Evolutionary conservation across 2,797 vertebrate species (phyloP).

Genomic region (Gastrophryne carolinensis): DNA sequence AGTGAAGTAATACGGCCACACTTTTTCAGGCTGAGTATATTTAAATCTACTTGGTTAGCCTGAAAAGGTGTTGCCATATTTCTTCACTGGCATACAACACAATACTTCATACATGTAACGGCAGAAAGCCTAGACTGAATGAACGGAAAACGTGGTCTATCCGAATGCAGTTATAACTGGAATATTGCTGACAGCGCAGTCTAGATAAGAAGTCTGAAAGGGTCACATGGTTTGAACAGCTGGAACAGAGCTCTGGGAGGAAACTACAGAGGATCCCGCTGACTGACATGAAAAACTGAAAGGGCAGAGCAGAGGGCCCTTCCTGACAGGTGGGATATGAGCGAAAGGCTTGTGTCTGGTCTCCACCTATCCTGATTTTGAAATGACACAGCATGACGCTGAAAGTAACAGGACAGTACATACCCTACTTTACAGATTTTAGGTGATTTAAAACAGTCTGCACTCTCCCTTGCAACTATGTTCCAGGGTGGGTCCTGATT

Average conservation of each 20-base stretch:
- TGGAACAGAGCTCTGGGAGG: constrained; percentile 15
- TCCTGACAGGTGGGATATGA: constrained; percentile 26
- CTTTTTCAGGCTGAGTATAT: too few relatives aligned
- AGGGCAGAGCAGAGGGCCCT: constrained; percentile 8
- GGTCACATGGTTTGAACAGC: constrained; percentile 24
- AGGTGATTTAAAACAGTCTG: too few relatives aligned
- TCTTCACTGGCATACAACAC: too few relatives aligned
- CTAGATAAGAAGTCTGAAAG: neutral
- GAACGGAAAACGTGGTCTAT: neutral
- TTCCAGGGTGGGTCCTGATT: too few relatives aligned
- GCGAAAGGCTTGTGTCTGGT: constrained; percentile 8
- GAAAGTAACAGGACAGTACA: too few relatives aligned
- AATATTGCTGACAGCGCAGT: constrained; percentile 27
- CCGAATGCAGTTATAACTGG: constrained; percentile 18
- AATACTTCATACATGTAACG: neutral
- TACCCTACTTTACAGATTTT: too few relatives aligned
- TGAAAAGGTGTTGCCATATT: too few relatives aligned
- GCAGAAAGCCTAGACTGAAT: neutral
- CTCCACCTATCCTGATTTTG: constrained; percentile 30
- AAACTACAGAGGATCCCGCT: constrained; percentile 19
- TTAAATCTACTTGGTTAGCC: too few relatives aligned
- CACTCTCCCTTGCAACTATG: too few relatives aligned
- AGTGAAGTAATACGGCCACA: too few relatives aligned
- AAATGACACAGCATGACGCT: neutral
- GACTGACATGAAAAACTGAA: constrained; percentile 29